These are phyloP conservation scores for Vanessa atalanta DNA, from an alignment of 1,140 invertebrate genomes.

Conservation along the genomic window DNA sequence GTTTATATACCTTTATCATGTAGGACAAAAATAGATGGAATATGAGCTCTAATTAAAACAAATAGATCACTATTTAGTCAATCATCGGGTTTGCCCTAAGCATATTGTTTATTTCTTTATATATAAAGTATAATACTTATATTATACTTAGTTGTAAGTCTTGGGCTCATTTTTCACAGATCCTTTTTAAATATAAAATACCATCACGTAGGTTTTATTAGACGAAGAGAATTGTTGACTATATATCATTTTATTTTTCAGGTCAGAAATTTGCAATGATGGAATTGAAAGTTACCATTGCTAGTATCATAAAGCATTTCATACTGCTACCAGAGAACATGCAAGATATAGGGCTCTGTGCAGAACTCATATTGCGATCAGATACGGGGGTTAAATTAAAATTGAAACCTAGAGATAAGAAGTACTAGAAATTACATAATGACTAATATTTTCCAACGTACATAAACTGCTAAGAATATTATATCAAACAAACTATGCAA, in stretches of 20 bases:
- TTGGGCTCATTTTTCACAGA: no score
- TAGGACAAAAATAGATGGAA: no score
- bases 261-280: conserved; percentile 91
- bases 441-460: no score
- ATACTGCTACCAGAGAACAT: conserved; percentile 70
- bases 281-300: conserved; percentile 87
- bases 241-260: conserved; percentile 40
- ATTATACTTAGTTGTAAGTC: no score
- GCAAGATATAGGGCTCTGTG: conserved; percentile 64
- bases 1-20: no score
- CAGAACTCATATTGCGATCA: conserved; percentile 77
- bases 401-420: conserved; percentile 32
- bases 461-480: no score
- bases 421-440: neutral
- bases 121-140: no score
- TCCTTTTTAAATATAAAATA: neutral
- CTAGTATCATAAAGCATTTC: conserved; percentile 85
- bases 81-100: no score
- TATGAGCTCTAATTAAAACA: no score
- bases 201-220: neutral
- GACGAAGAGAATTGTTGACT: neutral
- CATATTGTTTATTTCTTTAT: no score
- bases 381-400: conserved; percentile 56
- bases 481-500: no score
- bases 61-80: no score